These are phyloP conservation scores for Gadopsis marmoratus DNA, from an alignment of 2,797 vertebrate species.

Conservation along the genomic window DNA sequence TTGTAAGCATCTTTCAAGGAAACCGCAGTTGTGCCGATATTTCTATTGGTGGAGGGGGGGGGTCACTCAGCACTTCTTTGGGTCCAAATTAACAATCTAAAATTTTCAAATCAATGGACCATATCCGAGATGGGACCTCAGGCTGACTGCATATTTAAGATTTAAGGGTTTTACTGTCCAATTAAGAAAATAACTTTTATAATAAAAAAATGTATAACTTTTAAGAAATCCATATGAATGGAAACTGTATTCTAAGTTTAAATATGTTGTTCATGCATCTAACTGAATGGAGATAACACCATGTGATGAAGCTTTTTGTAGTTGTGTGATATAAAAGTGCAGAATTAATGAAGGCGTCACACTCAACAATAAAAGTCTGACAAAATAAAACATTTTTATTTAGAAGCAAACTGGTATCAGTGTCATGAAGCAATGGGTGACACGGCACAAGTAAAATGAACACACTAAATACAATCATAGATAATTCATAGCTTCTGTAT, in stretches of 20 bases:
- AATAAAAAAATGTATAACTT: too few relatives aligned
- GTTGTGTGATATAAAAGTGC: background rate
- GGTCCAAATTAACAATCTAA: background rate
- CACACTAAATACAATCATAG: constrained; percentile 19
- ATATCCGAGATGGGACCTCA: background rate
- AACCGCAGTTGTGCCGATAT: background rate
- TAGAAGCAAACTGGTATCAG: constrained; percentile 27
- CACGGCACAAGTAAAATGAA: constrained; percentile 16
- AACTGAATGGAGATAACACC: background rate
- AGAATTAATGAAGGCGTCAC: background rate
- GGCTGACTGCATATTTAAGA: background rate
- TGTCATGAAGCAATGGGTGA: constrained; percentile 17
- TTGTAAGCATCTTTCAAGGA: constrained; percentile 6
- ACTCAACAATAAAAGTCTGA: constrained; percentile 29
- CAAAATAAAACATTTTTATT: constrained; percentile 66
- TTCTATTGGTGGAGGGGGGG: background rate
- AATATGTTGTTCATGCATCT: background rate
- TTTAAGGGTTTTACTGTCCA: background rate
- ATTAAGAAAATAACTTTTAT: background rate
- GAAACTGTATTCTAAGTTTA: background rate
- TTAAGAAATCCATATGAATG: background rate
- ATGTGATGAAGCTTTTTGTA: background rate
- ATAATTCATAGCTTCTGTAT: background rate
- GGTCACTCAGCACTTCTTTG: background rate
- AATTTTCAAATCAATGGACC: background rate